phyloP scores from a whole-genome alignment of 2,888 invertebrate genomes.

The Polia nebulosa region DNA sequence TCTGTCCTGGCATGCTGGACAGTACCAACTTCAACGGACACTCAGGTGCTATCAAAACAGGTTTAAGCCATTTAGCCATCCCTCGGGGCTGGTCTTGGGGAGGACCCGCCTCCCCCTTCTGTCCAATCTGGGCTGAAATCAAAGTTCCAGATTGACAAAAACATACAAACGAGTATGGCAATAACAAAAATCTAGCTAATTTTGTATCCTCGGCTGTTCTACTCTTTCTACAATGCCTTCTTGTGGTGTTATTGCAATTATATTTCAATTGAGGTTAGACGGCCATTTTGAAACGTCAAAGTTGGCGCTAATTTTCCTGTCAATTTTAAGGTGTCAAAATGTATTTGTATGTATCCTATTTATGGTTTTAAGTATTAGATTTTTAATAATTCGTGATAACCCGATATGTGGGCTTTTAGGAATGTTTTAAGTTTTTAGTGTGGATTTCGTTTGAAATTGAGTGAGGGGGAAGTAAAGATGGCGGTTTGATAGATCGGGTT shows the following conservation, averaged over 20 bases:
- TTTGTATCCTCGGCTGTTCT: slow-evolving; percentile 68
- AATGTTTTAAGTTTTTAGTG: slow-evolving; percentile 33
- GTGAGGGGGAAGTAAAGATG: not conserved
- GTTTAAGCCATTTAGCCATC: slow-evolving; percentile 94
- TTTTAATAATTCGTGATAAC: slow-evolving; percentile 47
- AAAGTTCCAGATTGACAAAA: slow-evolving; percentile 86
- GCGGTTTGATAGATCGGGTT: slow-evolving; percentile 32
- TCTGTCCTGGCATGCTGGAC: slow-evolving; percentile 77
- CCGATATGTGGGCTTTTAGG: slow-evolving; percentile 36
- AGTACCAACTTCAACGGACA: slow-evolving; percentile 87
- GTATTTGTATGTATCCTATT: slow-evolving; percentile 54
- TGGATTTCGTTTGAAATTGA: slow-evolving; percentile 23
- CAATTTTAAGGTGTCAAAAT: slow-evolving; percentile 67
- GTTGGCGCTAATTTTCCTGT: slow-evolving; percentile 70
- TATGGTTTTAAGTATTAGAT: slow-evolving; percentile 48
- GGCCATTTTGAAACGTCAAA: slow-evolving; percentile 72
- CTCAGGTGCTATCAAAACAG: slow-evolving; percentile 92
- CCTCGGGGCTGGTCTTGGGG: slow-evolving; percentile 97
- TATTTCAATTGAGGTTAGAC: slow-evolving; percentile 68
- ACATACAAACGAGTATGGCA: slow-evolving; percentile 52
- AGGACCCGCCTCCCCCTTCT: slow-evolving; percentile 94
- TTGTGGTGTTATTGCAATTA: slow-evolving; percentile 70
- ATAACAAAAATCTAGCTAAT: slow-evolving; percentile 66
- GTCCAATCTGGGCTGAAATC: slow-evolving; percentile 94
- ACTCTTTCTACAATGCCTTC: slow-evolving; percentile 73